phyloP scores from a whole-genome alignment of 2,888 invertebrate genomes.

The Stenchaetothrips biformis region DNA sequence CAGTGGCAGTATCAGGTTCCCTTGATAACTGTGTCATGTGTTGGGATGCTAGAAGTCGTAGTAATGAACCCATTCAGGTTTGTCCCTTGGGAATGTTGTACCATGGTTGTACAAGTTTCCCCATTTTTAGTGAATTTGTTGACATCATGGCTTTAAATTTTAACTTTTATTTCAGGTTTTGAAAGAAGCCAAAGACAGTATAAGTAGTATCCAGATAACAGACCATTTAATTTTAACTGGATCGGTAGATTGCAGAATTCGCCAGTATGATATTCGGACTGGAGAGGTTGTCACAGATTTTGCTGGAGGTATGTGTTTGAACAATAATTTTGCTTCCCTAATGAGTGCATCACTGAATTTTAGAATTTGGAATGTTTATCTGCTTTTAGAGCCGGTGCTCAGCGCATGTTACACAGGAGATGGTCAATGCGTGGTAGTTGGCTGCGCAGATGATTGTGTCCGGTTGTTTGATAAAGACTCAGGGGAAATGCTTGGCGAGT shows the following conservation, averaged over 20 bases:
- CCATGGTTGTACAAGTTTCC: background rate
- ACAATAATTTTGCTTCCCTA: constrained; percentile 6
- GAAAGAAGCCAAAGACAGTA: constrained; percentile 90
- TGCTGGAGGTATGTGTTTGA: constrained; percentile 61
- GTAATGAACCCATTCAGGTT: constrained; percentile 68
- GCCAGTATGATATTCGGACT: constrained; percentile 86
- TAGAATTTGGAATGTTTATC: constrained; percentile 21
- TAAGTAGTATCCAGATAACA: constrained; percentile 71
- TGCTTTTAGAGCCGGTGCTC: constrained; percentile 64
- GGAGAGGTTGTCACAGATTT: constrained; percentile 80
- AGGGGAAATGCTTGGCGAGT: constrained; percentile 72
- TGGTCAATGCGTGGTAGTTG: constrained; percentile 83
- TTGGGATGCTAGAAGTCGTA: constrained; percentile 76
- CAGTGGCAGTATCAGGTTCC: constrained; percentile 86
- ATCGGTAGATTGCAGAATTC: constrained; percentile 80
- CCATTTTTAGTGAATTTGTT: background rate
- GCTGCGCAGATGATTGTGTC: constrained; percentile 76
- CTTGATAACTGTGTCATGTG: constrained; percentile 87
- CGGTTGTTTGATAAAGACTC: constrained; percentile 83
- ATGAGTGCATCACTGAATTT: background rate
- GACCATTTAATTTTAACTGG: constrained; percentile 86
- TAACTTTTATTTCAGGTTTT: constrained; percentile 51
- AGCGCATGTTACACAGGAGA: constrained; percentile 83
- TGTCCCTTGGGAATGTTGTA: background rate
- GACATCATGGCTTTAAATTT: background rate